Conservation (phyloP, 2,888 invertebrate genomes). For the Rotaria socialis region DNA sequence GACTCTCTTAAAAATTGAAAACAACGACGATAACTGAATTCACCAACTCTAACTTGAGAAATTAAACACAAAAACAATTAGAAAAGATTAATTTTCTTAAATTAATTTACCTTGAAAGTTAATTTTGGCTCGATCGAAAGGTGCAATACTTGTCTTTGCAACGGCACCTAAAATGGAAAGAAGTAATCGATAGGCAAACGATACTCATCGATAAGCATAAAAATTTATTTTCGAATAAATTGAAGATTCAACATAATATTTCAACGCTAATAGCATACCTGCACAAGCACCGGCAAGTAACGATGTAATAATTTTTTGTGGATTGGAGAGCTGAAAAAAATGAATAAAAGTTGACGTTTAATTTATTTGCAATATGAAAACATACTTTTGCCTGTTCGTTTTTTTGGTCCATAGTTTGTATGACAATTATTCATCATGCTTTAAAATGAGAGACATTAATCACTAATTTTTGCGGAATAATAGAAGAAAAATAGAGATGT, state of each 20-base stretch:
- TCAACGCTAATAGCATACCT: background rate
- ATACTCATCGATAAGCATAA: slow-evolving; percentile 55
- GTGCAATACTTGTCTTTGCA: slow-evolving; percentile 93
- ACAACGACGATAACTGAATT: slow-evolving; percentile 61
- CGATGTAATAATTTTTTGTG: slow-evolving; percentile 42
- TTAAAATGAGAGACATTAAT: background rate
- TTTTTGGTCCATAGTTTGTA: background rate
- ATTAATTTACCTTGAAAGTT: slow-evolving; percentile 72
- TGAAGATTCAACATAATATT: background rate
- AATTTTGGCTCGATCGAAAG: slow-evolving; percentile 92
- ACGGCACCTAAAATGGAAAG: slow-evolving; percentile 64
- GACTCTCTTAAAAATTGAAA: slow-evolving; percentile 63
- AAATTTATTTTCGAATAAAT: slow-evolving; percentile 63
- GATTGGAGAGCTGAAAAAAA: slow-evolving; percentile 26
- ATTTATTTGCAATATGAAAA: background rate
- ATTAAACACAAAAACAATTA: background rate
- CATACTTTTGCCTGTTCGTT: background rate
- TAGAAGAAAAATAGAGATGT: background rate
- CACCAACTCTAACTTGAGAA: slow-evolving; percentile 55
- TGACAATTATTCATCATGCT: background rate
- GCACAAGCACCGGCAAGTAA: slow-evolving; percentile 39
- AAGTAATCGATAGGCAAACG: background rate
- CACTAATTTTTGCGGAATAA: background rate
- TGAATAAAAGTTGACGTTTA: background rate
- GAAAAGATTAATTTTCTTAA: background rate